Conservation (phyloP, 1,140 invertebrate genomes). For the Delia radicum region DNA sequence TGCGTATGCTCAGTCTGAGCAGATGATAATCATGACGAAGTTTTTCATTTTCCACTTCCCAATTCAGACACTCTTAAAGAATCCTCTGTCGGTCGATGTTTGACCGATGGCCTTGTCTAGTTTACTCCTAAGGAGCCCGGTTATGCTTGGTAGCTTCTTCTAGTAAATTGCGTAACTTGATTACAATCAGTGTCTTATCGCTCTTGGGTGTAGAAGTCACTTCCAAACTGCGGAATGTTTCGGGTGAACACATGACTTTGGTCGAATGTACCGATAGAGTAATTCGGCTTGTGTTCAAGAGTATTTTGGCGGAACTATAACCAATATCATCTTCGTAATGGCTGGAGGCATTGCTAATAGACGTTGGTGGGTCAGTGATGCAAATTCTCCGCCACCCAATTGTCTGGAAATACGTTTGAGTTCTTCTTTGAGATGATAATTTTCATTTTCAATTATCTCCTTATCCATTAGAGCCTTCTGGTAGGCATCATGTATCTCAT, state of each 20-base stretch:
- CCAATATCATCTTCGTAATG: slow-evolving; percentile 53
- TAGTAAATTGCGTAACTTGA: slow-evolving; percentile 81
- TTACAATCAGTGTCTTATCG: slow-evolving; percentile 60
- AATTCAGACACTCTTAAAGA: slow-evolving; percentile 71
- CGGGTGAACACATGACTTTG: slow-evolving; percentile 36
- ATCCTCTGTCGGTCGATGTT: slow-evolving; percentile 48
- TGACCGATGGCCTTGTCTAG: slow-evolving; percentile 58
- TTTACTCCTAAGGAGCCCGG: slow-evolving; percentile 64
- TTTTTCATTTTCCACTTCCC: slow-evolving; percentile 91
- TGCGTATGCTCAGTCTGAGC: slow-evolving; percentile 61
- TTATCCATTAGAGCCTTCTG: slow-evolving; percentile 53
- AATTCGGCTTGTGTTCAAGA: slow-evolving; percentile 39
- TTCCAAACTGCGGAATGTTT: slow-evolving; percentile 27
- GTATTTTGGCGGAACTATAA: slow-evolving; percentile 52
- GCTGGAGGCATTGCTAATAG: slow-evolving; percentile 49
- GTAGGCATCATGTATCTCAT: slow-evolving; percentile 53
- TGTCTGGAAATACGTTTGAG: slow-evolving; percentile 38
- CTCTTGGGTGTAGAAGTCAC: slow-evolving; percentile 28
- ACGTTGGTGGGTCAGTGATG: slow-evolving; percentile 29
- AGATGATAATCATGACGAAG: slow-evolving; percentile 75
- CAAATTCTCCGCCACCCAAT: slow-evolving; percentile 22
- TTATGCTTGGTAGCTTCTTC: slow-evolving; percentile 75
- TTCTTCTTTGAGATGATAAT: slow-evolving; percentile 50
- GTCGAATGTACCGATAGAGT: slow-evolving; percentile 13
- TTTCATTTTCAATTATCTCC: slow-evolving; percentile 52